phyloP scores from a whole-genome alignment of 1,140 invertebrate species.

The Gerris buenoi region DNA sequence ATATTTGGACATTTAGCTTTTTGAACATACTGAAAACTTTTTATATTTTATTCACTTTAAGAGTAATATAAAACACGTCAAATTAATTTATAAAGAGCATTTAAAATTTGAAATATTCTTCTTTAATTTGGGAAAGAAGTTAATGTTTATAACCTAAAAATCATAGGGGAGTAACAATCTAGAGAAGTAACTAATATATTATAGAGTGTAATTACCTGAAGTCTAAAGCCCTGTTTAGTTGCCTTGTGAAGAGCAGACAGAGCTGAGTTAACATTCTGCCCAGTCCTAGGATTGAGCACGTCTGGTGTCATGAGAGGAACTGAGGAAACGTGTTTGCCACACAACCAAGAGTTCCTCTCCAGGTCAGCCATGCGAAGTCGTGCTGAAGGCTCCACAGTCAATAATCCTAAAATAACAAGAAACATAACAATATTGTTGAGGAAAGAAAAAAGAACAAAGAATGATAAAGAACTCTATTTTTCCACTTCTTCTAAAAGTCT shows the following conservation, averaged over 20 bases:
- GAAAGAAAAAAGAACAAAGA: neutral
- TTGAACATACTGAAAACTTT: too few relatives aligned
- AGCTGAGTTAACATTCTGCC: constrained; percentile 39
- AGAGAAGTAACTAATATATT: too few relatives aligned
- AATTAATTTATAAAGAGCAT: too few relatives aligned
- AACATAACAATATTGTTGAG: neutral
- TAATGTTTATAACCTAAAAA: too few relatives aligned
- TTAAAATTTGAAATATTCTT: too few relatives aligned
- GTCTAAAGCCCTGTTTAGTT: constrained; percentile 49
- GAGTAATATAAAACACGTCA: too few relatives aligned
- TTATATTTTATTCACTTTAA: too few relatives aligned
- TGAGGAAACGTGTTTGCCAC: constrained; percentile 28
- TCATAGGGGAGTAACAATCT: too few relatives aligned
- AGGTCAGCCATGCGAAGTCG: constrained; percentile 53
- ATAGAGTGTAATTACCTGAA: too few relatives aligned
- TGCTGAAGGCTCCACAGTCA: constrained; percentile 61
- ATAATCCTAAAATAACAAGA: constrained; percentile 34
- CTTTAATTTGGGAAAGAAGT: too few relatives aligned
- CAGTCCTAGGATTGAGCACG: constrained; percentile 30
- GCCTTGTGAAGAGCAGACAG: constrained; percentile 55
- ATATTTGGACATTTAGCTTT: too few relatives aligned
- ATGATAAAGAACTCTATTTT: neutral
- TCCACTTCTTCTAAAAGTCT: too few relatives aligned
- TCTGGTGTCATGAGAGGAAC: constrained; percentile 44
- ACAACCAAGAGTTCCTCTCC: constrained; percentile 47